Evolutionary conservation across 92 coral and sea anemone species (phyloP), one percentile per base, ranked within the genome.

Genomic region (Chrysogorgia sp.): DNA sequence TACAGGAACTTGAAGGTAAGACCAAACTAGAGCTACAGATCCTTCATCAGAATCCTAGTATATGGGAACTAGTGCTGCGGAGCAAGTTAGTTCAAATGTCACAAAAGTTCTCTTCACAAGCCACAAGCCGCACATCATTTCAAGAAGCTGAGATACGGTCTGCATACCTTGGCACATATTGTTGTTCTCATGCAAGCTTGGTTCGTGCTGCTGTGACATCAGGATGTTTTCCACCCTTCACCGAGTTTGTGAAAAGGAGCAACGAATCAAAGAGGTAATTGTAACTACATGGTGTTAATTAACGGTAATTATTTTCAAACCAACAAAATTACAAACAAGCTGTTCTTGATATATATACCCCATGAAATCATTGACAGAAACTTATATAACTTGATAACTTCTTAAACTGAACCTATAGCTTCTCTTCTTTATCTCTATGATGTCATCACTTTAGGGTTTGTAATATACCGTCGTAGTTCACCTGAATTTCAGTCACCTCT

Each of bases 171-270:
- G 98, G 97, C 10, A 94, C 97, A 1, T 94, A 94, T 62, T 81
- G 97, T 7, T 93, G 90, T 55, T 96, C 98, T 8, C 98, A 94
- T 81, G 97, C 98, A 24, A 91, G 97, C 83, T 72, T 94, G 45
- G 87, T 94, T 26, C 85, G 86, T 35, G 96, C 98, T 24, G 89
- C 96, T 7, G 80, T 94, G 53, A 69, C 81, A 19, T 88, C 92
- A 56, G 96, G 96, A 33, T 90, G 90, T 15, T 89, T 94, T 81
- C 90, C 91, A 34, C 98, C 97, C 21, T 80, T 94, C 64, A 83
- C 86, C 22, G 86, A 89, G 19, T 84, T 94, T 59, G 66, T 94
- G 22, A 88, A 79, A 63, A 60, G 67, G 10, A 81, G 74, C 47
- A 68, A 83, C 52, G 77, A 80, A 19, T 75, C 80, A 37, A 85